Evolutionary conservation across 2,113 vertebrate species (phyloP).

Genomic region (Hemicordylus capensis): DNA sequence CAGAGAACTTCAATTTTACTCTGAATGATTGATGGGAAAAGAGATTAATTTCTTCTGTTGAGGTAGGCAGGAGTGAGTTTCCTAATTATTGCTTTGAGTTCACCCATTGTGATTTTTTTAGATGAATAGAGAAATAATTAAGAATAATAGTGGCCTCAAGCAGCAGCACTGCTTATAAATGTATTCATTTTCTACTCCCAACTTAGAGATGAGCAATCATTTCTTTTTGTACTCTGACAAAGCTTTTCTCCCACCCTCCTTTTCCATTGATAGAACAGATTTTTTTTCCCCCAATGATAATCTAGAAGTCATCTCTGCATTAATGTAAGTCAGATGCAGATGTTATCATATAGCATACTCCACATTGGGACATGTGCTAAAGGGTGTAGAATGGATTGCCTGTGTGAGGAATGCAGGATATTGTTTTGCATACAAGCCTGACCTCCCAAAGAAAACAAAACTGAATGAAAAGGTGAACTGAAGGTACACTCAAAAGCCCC

Average conservation of each 20-base stretch:
- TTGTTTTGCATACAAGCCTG: neutral
- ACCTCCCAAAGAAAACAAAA: neutral
- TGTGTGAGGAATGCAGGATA: neutral
- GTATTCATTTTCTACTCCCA: constrained; percentile 24
- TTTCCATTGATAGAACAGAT: neutral
- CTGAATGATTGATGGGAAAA: constrained; percentile 33
- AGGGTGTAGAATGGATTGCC: neutral
- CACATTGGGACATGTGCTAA: neutral
- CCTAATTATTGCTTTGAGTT: constrained; percentile 55
- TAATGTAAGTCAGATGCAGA: constrained; percentile 39
- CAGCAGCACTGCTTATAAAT: constrained; percentile 36
- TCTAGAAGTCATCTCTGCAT: constrained; percentile 42
- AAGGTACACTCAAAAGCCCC: neutral
- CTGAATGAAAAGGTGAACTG: constrained; percentile 4
- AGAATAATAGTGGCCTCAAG: constrained; percentile 40
- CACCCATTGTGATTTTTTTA: constrained; percentile 51
- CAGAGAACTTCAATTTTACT: constrained; percentile 10
- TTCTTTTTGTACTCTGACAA: constrained; percentile 52
- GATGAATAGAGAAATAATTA: constrained; percentile 47
- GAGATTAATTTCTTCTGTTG: constrained; percentile 42
- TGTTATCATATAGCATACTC: constrained; percentile 4
- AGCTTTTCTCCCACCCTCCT: constrained; percentile 35
- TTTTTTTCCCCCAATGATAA: neutral
- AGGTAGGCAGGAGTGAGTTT: constrained; percentile 42
- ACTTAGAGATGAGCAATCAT: constrained; percentile 45